Conservation (phyloP, 2,888 invertebrate genomes). For the Phaedon cochleariae region DNA sequence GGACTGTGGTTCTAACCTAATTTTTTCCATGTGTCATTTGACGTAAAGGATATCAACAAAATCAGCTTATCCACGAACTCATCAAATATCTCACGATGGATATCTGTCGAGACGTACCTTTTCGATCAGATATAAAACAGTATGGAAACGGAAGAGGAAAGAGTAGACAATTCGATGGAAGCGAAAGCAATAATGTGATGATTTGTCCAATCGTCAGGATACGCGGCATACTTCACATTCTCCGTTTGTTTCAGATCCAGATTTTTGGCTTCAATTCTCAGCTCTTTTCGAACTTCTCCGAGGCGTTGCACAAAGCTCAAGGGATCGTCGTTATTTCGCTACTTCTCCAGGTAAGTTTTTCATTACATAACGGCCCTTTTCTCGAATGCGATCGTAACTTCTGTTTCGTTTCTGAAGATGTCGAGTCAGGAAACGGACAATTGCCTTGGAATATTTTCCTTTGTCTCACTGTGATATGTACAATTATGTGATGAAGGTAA, state of each 20-base stretch:
- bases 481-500: no score
- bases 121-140: no score
- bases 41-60: no score
- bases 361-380: background rate
- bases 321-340: conserved; percentile 95
- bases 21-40: no score
- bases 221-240: conserved; percentile 35
- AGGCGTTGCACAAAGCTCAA: conserved; percentile 92
- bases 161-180: conserved; percentile 60
- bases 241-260: conserved; percentile 82
- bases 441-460: no score
- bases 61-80: no score
- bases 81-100: no score
- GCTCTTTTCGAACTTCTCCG: conserved; percentile 94
- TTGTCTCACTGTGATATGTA: no score
- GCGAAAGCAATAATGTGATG: conserved; percentile 61
- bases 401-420: background rate
- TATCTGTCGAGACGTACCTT: no score
- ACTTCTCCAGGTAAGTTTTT: conserved; percentile 84
- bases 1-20: no score
- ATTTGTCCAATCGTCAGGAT: conserved; percentile 57
- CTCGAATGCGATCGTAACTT: background rate
- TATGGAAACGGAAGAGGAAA: conserved; percentile 49
- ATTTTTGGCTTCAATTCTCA: conserved; percentile 98
- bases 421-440: no score